Evolutionary conservation across 2,113 vertebrate species (phyloP).

Genomic region (Electrona antarctica): DNA sequence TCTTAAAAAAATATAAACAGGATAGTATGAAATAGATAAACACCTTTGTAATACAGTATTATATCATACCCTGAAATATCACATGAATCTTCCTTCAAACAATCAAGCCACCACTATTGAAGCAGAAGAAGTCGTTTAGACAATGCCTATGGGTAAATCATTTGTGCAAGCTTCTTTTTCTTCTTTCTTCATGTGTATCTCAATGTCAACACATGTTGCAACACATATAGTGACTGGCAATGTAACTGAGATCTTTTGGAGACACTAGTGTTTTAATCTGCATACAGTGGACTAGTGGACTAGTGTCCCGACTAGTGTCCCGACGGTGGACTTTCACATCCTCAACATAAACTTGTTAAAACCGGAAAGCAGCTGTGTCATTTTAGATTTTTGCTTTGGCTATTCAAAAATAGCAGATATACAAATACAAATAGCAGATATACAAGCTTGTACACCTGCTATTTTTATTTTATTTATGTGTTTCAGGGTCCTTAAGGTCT

Average conservation of each 20-base stretch:
- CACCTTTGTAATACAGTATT: slow-evolving; percentile 24
- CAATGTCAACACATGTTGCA: slow-evolving; percentile 53
- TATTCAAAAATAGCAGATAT: too few species aligned
- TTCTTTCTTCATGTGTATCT: slow-evolving; percentile 10
- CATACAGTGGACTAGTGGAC: slow-evolving; percentile 17
- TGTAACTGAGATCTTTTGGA: slow-evolving; percentile 28
- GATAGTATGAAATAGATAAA: slow-evolving; percentile 39
- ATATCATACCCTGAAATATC: slow-evolving; percentile 19
- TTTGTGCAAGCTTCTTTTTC: not conserved
- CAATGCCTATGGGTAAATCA: not conserved
- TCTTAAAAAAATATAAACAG: slow-evolving; percentile 35
- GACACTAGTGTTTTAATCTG: slow-evolving; percentile 5
- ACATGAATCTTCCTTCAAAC: not conserved
- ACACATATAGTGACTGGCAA: slow-evolving; percentile 21
- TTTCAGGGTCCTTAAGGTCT: too few species aligned
- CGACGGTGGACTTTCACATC: not conserved
- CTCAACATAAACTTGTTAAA: not conserved
- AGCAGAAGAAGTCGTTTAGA: not conserved
- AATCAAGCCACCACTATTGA: slow-evolving; percentile 6
- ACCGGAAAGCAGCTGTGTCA: too few species aligned
- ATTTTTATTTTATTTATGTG: too few species aligned
- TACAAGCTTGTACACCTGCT: not conserved
- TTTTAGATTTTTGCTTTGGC: too few species aligned
- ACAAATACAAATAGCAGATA: not conserved
- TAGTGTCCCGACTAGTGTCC: too few species aligned